A percentile compares a stretch with the other conserved stretches of the same genome.
These are phyloP conservation scores for Callionymus lyra DNA, from an alignment of 2,113 vertebrate species.

Conservation along the genomic window DNA sequence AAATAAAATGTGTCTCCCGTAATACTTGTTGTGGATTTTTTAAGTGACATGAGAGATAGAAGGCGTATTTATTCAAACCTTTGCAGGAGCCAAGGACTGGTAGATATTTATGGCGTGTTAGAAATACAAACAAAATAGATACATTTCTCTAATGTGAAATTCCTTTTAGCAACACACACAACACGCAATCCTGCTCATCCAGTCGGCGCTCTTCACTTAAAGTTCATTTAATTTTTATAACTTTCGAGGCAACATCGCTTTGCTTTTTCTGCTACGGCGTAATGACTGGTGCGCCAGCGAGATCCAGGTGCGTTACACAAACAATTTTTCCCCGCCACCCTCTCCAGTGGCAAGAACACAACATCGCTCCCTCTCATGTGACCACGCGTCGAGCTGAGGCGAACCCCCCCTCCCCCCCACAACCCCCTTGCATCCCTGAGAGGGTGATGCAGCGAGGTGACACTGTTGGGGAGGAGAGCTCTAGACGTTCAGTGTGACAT, in stretches of 20 bases:
- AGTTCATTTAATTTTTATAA: constrained; percentile 16
- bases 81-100: too few species aligned
- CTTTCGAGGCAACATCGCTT: constrained; percentile 38
- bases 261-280: constrained; percentile 37
- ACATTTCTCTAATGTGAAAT: too few species aligned
- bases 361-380: constrained; percentile 42
- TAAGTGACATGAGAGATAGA: too few species aligned
- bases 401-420: constrained; percentile 31
- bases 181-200: too few species aligned
- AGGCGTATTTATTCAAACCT: too few species aligned
- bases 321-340: constrained; percentile 34
- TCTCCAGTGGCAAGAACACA: constrained; percentile 57
- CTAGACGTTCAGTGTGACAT: constrained; percentile 30
- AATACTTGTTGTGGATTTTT: too few species aligned
- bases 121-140: too few species aligned
- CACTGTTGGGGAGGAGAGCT: constrained; percentile 56
- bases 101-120: too few species aligned
- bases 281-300: constrained; percentile 44
- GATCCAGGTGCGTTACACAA: constrained; percentile 53
- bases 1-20: too few species aligned
- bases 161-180: too few species aligned
- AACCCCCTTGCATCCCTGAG: constrained; percentile 46
- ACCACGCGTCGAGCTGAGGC: constrained; percentile 42
- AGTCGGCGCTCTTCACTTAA: neutral
- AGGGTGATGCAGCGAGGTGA: constrained; percentile 61